Evolutionary conservation across 2,113 vertebrate genomes (phyloP), one percentile per base, ranked within the genome.

Genomic region (Python bivittatus): DNA sequence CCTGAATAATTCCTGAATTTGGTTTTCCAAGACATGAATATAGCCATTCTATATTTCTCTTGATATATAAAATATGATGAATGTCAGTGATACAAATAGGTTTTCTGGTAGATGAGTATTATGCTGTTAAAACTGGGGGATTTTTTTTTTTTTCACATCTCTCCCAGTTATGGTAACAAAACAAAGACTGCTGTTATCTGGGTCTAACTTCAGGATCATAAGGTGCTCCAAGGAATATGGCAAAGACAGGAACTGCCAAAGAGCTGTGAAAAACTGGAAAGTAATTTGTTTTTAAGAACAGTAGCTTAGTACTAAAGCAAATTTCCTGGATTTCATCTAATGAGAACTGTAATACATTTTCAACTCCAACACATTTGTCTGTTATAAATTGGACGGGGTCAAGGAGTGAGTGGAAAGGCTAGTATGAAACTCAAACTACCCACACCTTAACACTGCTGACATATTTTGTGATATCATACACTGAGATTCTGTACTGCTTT

Each of bases 391-490:
- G 88, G 72, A 84, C 72, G 53, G 54, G 56, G 87, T 89, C 68
- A 89, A 84, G 56, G 58, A 84, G 72, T 57, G 60, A 90, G 42
- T 88, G 56, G 53, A 88, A 88, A 20, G 44, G 33, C 52, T 57
- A 68, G 13, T n/a, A 92, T 92, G 52, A 86, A 86, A 86, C 57
- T 87, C n/a, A 87, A 68, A 92, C 89, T 61, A 92, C n/a, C 88
- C 23, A 54, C 38, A 54, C 44, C 2, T n/a, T 88, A 38, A 84
- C 68, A n/a, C 25, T 42, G 1, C 42, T 91, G 85, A 88, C 38
- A 44, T n/a, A 52, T 91, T 93, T 88, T 56, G 91, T 88, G 90
- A 84, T 93, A 88, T 93, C 85, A 93, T 44, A 23, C n/a, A 52
- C 23, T 91, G 44, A 57, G 29, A 86, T 79, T 84, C 29, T 89